phyloP scores from a whole-genome alignment of 2,113 vertebrate genomes.

The Casuarius casuarius region DNA sequence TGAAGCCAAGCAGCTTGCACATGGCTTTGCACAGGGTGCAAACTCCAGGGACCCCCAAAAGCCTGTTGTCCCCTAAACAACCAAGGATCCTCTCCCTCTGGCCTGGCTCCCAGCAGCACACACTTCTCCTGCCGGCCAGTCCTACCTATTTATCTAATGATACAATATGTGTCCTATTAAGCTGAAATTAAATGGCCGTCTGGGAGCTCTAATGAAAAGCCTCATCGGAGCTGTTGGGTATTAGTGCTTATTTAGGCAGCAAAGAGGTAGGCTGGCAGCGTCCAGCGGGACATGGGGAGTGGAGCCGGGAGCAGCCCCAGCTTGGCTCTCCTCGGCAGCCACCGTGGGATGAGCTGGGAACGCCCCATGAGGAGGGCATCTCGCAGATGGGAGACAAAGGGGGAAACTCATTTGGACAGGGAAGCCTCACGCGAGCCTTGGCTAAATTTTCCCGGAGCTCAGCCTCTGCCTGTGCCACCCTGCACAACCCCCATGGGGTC shows the following conservation, averaged over 20 bases:
- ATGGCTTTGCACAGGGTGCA: not conserved
- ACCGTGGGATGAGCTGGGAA: not conserved
- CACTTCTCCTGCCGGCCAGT: fast-evolving
- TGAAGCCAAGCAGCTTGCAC: not conserved
- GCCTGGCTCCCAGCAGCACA: not conserved
- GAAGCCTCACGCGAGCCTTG: too few relatives aligned
- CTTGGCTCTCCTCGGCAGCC: not conserved
- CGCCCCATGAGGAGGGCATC: too few relatives aligned
- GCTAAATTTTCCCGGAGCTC: too few relatives aligned
- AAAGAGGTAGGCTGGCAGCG: not conserved
- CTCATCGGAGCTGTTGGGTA: not conserved
- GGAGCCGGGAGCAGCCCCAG: not conserved
- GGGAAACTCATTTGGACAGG: too few relatives aligned
- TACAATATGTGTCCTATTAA: not conserved
- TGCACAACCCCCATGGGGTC: not conserved
- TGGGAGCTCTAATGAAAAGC: not conserved
- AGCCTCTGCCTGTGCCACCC: too few relatives aligned
- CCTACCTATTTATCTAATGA: not conserved
- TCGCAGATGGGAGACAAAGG: too few relatives aligned
- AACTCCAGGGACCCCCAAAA: not conserved
- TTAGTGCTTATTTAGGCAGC: not conserved
- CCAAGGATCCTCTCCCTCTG: not conserved
- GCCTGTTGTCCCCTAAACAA: not conserved
- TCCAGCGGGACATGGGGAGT: not conserved
- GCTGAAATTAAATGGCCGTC: not conserved